Base-by-base conservation (phyloP, 2,888 invertebrate species). In the Atethmia centrago region DNA sequence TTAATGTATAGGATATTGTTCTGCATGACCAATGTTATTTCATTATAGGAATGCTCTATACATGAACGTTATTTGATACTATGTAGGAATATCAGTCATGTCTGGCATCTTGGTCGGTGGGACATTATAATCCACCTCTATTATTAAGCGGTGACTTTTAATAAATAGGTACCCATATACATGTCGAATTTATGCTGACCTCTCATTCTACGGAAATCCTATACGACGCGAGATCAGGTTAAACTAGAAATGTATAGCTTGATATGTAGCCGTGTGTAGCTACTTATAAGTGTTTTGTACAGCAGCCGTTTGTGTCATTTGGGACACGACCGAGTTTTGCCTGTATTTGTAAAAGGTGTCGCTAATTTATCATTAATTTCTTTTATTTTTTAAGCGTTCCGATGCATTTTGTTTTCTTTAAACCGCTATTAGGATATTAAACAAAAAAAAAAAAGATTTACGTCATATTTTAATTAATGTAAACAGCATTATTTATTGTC, bases 401-500 rank as follows among this genome's bases (percentile, higher is more conserved):
- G 7, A 25, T 73, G 2, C 0, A 36, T 36, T 36, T 36, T 3
- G 36, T 16, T 63, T 42, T 58, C 25, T 9, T 21, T 9, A 21
- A 31, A 51, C 1, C 21, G 12, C 9, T 45, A 21, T 25, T 71
- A 9, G 0, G n/a, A 49, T 36, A 45, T 45, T 9, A n/a, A 8
- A 73, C 9, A 53, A 55, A 76, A 45, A 2, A 53, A 61, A 68
- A 47, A 51, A 42, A 19, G 16, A 55, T 56, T 49, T 36, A 31
- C n/a, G 64, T n/a, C 49, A 49, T 19, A 31, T 19, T 49, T n/a
- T 12, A 36, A 12, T 3, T 49, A 55, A 49, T 21, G 21, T 69
- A 67, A 80, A 67, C n/a, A 36, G n/a, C 19, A 36, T 28, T 62
- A 65, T 61, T 28, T 62, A 65, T 61, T 51, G 12, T 16, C n/a